These are phyloP conservation scores for Marronus borbonicus DNA, from an alignment of 2,888 invertebrate genomes.

Conservation along the genomic window DNA sequence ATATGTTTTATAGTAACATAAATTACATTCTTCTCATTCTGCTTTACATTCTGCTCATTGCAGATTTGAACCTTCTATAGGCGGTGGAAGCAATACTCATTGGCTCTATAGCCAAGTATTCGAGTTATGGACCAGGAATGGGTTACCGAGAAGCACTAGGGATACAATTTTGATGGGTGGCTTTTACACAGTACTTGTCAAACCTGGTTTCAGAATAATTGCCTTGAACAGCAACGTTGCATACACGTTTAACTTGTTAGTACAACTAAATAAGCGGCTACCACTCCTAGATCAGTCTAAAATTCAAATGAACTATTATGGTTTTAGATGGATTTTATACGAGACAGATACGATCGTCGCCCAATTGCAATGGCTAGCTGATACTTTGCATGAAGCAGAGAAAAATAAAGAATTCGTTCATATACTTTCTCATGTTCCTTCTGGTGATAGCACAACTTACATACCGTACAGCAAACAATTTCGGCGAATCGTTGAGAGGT, in stretches of 20 bases:
- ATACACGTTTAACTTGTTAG: conserved; percentile 80
- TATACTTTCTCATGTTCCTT: conserved; percentile 87
- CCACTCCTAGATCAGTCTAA: neutral
- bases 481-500: conserved; percentile 67
- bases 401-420: conserved; percentile 81
- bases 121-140: conserved; percentile 78
- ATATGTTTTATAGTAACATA: no score
- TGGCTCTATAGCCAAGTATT: conserved; percentile 86
- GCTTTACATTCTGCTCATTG: no score
- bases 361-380: conserved; percentile 86
- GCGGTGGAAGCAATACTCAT: conserved; percentile 63
- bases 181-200: conserved; percentile 81
- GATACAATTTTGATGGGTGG: conserved; percentile 79
- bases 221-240: conserved; percentile 88
- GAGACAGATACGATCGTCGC: conserved; percentile 80
- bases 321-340: conserved; percentile 61
- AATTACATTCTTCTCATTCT: no score
- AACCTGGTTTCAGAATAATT: conserved; percentile 82
- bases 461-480: conserved; percentile 82
- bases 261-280: neutral
- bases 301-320: conserved; percentile 7
- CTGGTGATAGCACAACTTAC: conserved; percentile 79
- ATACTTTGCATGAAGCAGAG: conserved; percentile 83
- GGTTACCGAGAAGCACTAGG: conserved; percentile 78
- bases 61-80: conserved; percentile 61